Percentiles rank a stretch among this genome's conserved stretches.
These are phyloP conservation scores for Xiphophorus maculatus DNA, from an alignment of 2,113 vertebrate genomes.

Conservation along the genomic window DNA sequence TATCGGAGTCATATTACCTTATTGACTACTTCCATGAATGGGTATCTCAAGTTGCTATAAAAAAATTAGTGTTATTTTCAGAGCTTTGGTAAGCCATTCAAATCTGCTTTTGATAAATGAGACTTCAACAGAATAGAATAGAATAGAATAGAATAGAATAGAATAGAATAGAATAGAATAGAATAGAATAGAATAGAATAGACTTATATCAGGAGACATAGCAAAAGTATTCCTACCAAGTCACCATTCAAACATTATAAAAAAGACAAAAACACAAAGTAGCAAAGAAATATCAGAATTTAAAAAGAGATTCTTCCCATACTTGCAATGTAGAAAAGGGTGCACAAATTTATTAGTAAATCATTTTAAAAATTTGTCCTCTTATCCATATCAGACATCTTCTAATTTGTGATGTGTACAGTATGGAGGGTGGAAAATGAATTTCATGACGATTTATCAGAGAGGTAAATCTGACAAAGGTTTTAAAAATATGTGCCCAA, in stretches of 20 bases:
- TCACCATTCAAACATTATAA: too few relatives aligned
- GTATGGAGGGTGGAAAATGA: conserved; percentile 30
- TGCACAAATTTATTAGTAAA: too few relatives aligned
- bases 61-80: conserved; percentile 35
- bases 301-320: too few relatives aligned
- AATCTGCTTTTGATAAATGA: conserved; percentile 4
- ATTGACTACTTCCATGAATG: conserved; percentile 12
- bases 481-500: conserved; percentile 27
- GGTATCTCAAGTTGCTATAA: conserved; percentile 30
- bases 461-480: conserved; percentile 39
- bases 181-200: too few relatives aligned
- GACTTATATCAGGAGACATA: too few relatives aligned
- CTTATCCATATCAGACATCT: conserved; percentile 32
- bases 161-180: too few relatives aligned
- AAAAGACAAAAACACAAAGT: too few relatives aligned
- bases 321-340: too few relatives aligned
- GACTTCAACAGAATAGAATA: neutral
- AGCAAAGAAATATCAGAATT: too few relatives aligned
- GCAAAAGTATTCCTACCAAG: too few relatives aligned
- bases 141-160: too few relatives aligned
- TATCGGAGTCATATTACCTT: neutral
- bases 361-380: too few relatives aligned
- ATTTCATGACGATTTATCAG: conserved; percentile 35
- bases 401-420: conserved; percentile 31
- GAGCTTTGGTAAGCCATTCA: conserved; percentile 10